Evolutionary conservation across 2,888 invertebrate species (phyloP).

Genomic region (Ceratothoa steindachneri): DNA sequence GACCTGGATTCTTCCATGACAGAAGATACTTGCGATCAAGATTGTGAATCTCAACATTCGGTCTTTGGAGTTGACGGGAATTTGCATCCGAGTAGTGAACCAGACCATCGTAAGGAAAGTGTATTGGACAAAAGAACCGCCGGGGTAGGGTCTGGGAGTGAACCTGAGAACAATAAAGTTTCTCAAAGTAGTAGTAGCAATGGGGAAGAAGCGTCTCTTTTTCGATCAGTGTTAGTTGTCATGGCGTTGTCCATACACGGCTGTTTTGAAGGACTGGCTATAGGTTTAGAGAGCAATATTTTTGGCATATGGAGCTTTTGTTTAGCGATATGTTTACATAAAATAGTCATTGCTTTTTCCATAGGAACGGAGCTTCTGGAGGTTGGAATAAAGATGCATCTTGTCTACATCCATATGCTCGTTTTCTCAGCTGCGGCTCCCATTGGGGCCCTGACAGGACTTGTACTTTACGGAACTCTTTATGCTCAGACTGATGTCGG

Average conservation of each 20-base stretch:
- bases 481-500: background rate
- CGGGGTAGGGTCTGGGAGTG: no score
- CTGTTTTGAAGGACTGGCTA: slow-evolving; percentile 15
- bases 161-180: no score
- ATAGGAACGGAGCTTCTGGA: slow-evolving; percentile 23
- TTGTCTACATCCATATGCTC: slow-evolving; percentile 5
- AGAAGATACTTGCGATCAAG: background rate
- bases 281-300: slow-evolving; percentile 10
- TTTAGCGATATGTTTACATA: slow-evolving; percentile 13
- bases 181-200: no score
- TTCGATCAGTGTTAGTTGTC: slow-evolving; percentile 5
- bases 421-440: slow-evolving; percentile 18
- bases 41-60: background rate
- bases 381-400: background rate
- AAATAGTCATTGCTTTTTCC: slow-evolving; percentile 14
- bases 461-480: background rate
- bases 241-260: slow-evolving; percentile 20
- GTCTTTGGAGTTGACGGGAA: background rate
- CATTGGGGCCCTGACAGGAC: background rate
- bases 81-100: background rate
- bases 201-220: background rate
- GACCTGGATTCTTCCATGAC: background rate
- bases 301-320: slow-evolving; percentile 10
- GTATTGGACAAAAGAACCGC: background rate
- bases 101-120: background rate